Percentiles rank a stretch among this genome's conserved stretches.
These are phyloP conservation scores for Apotomis capreana DNA, from an alignment of 2,888 invertebrate genomes.

Conservation along the genomic window DNA sequence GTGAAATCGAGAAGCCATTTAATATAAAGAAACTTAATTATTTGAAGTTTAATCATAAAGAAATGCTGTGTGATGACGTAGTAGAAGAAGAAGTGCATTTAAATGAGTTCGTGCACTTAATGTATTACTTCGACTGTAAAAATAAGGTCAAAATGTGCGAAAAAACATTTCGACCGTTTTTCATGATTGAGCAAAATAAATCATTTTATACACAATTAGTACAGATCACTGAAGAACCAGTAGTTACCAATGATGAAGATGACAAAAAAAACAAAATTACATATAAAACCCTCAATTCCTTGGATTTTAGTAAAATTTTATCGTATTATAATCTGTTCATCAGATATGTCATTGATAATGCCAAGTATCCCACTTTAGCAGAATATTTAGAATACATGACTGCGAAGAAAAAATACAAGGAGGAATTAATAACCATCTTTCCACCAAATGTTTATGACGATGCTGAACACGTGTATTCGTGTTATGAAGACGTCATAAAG, in stretches of 20 bases:
- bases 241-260: conserved; percentile 46
- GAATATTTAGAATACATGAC: conserved; percentile 45
- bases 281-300: conserved; percentile 45
- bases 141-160: conserved; percentile 45
- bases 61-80: conserved; percentile 47
- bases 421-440: conserved; percentile 46
- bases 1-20: conserved; percentile 51
- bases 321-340: conserved; percentile 47
- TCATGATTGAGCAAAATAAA: conserved; percentile 48
- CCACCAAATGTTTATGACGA: conserved; percentile 37
- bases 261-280: conserved; percentile 43
- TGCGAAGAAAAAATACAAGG: conserved; percentile 44
- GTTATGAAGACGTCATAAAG: conserved; percentile 41
- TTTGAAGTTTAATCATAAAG: conserved; percentile 51
- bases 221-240: conserved; percentile 45
- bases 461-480: conserved; percentile 25
- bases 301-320: conserved; percentile 48
- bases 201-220: conserved; percentile 52
- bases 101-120: conserved; percentile 51
- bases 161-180: conserved; percentile 53
- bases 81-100: conserved; percentile 49
- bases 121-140: conserved; percentile 44
- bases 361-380: conserved; percentile 44
- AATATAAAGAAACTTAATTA: conserved; percentile 56
- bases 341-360: conserved; percentile 41